Evolutionary conservation across 53 echinoderm and acorn worm genomes (phyloP).

Genomic region (Luidia sarsii): DNA sequence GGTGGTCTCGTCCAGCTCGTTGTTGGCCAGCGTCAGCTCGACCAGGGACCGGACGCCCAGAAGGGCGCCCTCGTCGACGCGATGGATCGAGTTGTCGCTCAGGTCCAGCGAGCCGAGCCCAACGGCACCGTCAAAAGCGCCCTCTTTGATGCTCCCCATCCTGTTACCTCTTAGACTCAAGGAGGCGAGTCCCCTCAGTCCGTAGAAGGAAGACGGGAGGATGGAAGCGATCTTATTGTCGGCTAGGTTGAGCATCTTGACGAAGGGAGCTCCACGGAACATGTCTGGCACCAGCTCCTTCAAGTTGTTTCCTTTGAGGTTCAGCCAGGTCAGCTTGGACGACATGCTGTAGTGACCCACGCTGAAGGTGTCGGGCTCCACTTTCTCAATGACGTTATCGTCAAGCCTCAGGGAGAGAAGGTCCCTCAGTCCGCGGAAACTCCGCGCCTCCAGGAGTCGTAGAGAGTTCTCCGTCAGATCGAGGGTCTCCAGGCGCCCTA

Average conservation of each 20-base stretch:
- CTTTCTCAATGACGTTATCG: constrained; percentile 28
- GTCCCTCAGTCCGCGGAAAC: constrained; percentile 50
- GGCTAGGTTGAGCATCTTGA: constrained; percentile 62
- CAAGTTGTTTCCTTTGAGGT: constrained; percentile 55
- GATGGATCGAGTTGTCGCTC: constrained; percentile 52
- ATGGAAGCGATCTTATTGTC: constrained; percentile 57
- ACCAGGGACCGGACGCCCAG: constrained; percentile 16
- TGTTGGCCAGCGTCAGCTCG: constrained; percentile 57
- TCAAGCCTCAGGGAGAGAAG: constrained; percentile 59
- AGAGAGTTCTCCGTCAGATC: constrained; percentile 64
- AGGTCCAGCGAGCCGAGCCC: constrained; percentile 59
- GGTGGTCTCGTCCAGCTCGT: constrained; percentile 52
- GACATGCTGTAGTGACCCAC: constrained; percentile 24
- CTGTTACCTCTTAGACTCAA: constrained; percentile 59
- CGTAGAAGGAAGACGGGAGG: constrained; percentile 32
- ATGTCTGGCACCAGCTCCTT: constrained; percentile 32
- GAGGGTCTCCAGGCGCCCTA: constrained; percentile 37
- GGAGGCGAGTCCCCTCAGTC: constrained; percentile 42
- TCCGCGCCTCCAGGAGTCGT: constrained; percentile 27
- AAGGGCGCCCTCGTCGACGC: constrained; percentile 51
- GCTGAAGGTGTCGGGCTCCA: constrained; percentile 62
- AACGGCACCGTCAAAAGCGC: constrained; percentile 25
- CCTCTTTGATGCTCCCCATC: constrained; percentile 27
- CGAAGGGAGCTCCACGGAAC: constrained; percentile 59
- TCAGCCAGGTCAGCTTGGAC: constrained; percentile 66